Percentiles rank a stretch among this genome's conserved stretches.
phyloP scores from a whole-genome alignment of 1,140 invertebrate species.

The Meloidogyne exigua region DNA sequence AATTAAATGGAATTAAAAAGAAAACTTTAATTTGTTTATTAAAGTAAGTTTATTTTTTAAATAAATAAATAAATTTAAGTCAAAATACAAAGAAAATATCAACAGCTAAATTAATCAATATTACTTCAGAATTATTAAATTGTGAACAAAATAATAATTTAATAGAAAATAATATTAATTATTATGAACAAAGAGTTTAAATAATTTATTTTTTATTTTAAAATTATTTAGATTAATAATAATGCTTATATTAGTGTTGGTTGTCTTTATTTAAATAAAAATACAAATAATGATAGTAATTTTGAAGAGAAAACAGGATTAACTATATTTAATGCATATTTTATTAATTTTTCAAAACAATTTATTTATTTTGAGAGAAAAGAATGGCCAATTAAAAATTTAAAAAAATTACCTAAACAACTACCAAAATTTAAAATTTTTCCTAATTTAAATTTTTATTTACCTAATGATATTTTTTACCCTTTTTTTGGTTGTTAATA shows the following conservation, averaged over 20 bases:
- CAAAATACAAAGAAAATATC: neutral
- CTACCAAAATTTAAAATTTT: slow-evolving; percentile 26
- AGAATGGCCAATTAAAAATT: neutral
- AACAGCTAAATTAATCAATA: neutral
- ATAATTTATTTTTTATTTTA: neutral
- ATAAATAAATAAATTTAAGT: neutral
- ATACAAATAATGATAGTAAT: neutral
- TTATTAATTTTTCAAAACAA: neutral
- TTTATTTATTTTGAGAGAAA: neutral
- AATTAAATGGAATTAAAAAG: neutral
- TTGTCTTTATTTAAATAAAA: neutral
- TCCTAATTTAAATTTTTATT: slow-evolving; percentile 18
- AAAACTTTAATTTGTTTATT: slow-evolving; percentile 1
- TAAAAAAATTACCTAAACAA: neutral
- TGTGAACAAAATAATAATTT: neutral
- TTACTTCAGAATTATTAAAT: neutral
- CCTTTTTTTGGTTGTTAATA: slow-evolving; percentile 34
- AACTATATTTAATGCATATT: neutral
- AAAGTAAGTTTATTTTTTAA: neutral
- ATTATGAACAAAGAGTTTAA: neutral
- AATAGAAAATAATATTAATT: neutral
- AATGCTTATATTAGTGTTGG: neutral
- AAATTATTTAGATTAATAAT: neutral
- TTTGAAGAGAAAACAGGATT: neutral
- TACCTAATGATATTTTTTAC: slow-evolving; percentile 38